Conservation (phyloP, 1,140 invertebrate genomes). For the Vanessa atalanta region DNA sequence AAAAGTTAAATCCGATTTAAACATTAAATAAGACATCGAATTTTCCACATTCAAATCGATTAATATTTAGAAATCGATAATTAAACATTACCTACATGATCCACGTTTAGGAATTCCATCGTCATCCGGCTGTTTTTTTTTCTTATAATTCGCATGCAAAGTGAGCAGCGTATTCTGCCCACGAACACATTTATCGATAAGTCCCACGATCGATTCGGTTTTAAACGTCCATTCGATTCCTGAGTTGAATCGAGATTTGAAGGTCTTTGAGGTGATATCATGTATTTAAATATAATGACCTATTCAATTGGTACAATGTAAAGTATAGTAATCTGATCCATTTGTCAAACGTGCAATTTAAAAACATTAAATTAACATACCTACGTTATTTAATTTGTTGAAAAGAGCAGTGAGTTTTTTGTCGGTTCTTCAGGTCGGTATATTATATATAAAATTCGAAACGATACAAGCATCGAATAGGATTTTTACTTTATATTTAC, state of each 20-base stretch:
- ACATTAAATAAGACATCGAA: background rate
- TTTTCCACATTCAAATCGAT: constrained; percentile 7
- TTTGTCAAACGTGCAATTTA: background rate
- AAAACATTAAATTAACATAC: background rate
- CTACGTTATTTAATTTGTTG: no score
- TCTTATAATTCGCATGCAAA: constrained; percentile 31
- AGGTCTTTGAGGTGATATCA: constrained; percentile 9
- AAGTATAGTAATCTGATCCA: background rate
- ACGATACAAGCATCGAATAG: no score
- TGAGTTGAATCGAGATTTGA: constrained; percentile 29
- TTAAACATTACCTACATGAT: constrained; percentile 14
- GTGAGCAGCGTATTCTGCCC: constrained; percentile 34
- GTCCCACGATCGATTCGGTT: constrained; percentile 56
- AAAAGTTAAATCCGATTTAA: no score
- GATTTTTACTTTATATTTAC: no score
- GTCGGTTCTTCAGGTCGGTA: no score
- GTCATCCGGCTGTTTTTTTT: constrained; percentile 27
- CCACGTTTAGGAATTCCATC: constrained; percentile 19
- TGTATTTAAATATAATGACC: constrained; percentile 26
- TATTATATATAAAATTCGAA: no score
- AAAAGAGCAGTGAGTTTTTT: no score
- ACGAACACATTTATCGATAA: constrained; percentile 49
- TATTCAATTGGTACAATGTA: constrained; percentile 8
- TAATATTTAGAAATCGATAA: constrained; percentile 1
- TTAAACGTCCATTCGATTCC: constrained; percentile 45